Conservation (phyloP, 2,888 invertebrate genomes). For the Lepidocyrtoides sp. region DNA sequence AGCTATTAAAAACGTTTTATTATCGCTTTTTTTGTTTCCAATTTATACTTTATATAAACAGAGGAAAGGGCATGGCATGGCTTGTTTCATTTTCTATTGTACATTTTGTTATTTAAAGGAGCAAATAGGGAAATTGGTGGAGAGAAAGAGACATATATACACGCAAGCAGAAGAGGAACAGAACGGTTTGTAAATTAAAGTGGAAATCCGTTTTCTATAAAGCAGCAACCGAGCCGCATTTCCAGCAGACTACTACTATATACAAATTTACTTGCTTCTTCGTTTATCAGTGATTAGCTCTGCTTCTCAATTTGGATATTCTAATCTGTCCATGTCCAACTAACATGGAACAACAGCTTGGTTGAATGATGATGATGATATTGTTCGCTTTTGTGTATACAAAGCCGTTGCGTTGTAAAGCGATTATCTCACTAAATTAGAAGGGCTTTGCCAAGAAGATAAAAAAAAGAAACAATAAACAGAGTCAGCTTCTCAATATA, state of each 20-base stretch:
- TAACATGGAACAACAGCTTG: too few relatives aligned
- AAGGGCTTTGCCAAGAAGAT: too few relatives aligned
- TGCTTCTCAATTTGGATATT: slow-evolving; percentile 3
- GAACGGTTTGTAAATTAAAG: background rate
- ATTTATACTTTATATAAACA: background rate
- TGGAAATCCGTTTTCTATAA: slow-evolving; percentile 14
- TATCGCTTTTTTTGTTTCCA: too few relatives aligned
- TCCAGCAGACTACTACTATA: too few relatives aligned
- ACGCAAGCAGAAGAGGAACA: background rate
- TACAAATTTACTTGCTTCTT: too few relatives aligned
- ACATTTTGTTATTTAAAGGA: background rate
- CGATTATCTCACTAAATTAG: background rate
- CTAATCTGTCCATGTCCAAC: background rate
- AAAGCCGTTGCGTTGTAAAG: background rate
- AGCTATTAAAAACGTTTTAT: too few relatives aligned
- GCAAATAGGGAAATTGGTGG: background rate
- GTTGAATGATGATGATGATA: too few relatives aligned
- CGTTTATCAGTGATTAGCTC: background rate
- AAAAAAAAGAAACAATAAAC: background rate
- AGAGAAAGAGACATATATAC: too few relatives aligned
- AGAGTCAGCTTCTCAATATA: too few relatives aligned
- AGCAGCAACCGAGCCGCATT: background rate
- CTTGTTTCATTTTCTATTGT: too few relatives aligned
- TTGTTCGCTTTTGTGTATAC: too few relatives aligned
- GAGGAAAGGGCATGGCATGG: background rate